phyloP scores from a whole-genome alignment of 2,113 vertebrate genomes.

The Bungarus multicinctus region DNA sequence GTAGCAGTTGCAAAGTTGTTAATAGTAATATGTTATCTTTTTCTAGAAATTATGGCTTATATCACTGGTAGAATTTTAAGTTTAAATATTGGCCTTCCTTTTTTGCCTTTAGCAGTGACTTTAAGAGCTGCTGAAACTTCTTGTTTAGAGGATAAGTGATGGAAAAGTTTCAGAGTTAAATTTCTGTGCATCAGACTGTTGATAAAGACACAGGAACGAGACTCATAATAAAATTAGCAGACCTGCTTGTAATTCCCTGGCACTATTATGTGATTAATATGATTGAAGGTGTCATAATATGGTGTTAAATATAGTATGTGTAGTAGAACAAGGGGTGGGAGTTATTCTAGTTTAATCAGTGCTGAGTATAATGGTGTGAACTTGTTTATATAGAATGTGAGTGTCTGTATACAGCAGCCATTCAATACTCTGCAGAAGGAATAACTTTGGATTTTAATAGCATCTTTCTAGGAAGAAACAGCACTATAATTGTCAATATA shows the following conservation, averaged over 20 bases:
- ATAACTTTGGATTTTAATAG: background rate
- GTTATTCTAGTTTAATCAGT: constrained; percentile 19
- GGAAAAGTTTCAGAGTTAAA: background rate
- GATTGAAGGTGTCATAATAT: constrained; percentile 25
- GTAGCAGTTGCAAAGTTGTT: background rate
- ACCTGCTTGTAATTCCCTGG: background rate
- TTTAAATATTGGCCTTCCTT: background rate
- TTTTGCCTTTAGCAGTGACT: background rate
- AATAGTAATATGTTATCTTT: background rate
- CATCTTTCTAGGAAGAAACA: background rate
- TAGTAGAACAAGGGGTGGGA: constrained; percentile 14
- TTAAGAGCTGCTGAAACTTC: background rate
- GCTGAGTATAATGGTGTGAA: constrained; percentile 6
- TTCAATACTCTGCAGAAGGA: background rate
- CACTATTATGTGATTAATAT: constrained; percentile 15
- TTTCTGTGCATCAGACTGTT: background rate
- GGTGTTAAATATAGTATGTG: constrained; percentile 21
- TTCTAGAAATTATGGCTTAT: background rate
- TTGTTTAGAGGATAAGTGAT: background rate
- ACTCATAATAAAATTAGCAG: constrained; percentile 17
- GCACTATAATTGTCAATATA: background rate
- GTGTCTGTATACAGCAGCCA: background rate
- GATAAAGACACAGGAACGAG: background rate
- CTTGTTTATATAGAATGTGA: constrained; percentile 10
- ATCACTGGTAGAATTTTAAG: constrained; percentile 21